These are phyloP conservation scores for Tenebrio molitor DNA, from an alignment of 1,140 invertebrate species.

Conservation along the genomic window DNA sequence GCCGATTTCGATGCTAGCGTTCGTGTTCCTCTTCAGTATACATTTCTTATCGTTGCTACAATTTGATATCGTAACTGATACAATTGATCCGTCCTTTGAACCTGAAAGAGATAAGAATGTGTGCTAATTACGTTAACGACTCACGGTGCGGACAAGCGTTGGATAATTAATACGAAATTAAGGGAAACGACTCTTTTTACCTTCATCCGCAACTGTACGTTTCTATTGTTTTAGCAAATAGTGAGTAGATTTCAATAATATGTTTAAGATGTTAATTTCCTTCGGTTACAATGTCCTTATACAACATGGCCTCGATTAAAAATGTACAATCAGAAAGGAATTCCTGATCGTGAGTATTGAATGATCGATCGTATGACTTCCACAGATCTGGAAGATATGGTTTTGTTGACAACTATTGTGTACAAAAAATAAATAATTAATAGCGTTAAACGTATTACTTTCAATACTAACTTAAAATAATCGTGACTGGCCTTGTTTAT, in stretches of 20 bases:
- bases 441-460: too few species aligned
- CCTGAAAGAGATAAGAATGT: slow-evolving; percentile 66
- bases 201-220: too few species aligned
- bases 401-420: too few species aligned
- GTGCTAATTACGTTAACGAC: not conserved
- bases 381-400: too few species aligned
- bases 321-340: too few species aligned
- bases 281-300: not conserved
- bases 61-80: slow-evolving; percentile 69
- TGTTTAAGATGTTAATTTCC: not conserved
- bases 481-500: too few species aligned
- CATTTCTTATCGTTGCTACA: slow-evolving; percentile 72
- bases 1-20: slow-evolving; percentile 72
- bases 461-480: too few species aligned
- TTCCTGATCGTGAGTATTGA: too few species aligned
- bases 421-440: too few species aligned
- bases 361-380: too few species aligned
- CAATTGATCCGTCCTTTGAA: slow-evolving; percentile 72
- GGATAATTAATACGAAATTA: not conserved
- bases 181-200: not conserved
- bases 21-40: slow-evolving; percentile 72
- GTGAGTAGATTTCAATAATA: not conserved
- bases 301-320: slow-evolving; percentile 2
- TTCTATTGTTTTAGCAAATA: not conserved
- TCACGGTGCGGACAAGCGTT: not conserved